Percentiles rank a stretch among this genome's conserved stretches.
Evolutionary conservation across 1,140 invertebrate genomes (phyloP).

Genomic region (Anoplophora glabripennis): DNA sequence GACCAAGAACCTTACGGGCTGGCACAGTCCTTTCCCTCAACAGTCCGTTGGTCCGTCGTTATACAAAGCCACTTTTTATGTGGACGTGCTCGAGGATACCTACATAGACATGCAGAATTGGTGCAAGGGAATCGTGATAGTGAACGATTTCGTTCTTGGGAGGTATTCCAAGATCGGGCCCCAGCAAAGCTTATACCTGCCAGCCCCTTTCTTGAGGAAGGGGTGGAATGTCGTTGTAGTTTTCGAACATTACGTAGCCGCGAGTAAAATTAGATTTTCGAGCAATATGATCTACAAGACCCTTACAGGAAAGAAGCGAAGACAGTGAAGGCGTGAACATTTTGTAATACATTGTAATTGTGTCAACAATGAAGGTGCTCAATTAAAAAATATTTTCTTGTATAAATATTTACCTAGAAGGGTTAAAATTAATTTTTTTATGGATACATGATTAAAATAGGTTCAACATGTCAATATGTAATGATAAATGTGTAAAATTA

Average conservation of each 20-base stretch:
- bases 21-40: slow-evolving; percentile 41
- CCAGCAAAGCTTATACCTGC: slow-evolving; percentile 57
- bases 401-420: no score
- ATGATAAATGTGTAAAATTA: no score
- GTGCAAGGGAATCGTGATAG: slow-evolving; percentile 58
- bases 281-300: neutral
- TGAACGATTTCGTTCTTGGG: slow-evolving; percentile 65
- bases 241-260: slow-evolving; percentile 42
- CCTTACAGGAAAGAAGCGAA: neutral
- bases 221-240: slow-evolving; percentile 51
- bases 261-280: slow-evolving; percentile 20
- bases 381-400: no score
- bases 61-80: slow-evolving; percentile 34
- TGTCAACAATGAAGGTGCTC: no score
- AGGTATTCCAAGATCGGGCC: slow-evolving; percentile 58
- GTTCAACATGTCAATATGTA: no score
- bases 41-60: slow-evolving; percentile 37
- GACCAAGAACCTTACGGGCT: slow-evolving; percentile 44
- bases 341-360: no score
- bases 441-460: no score
- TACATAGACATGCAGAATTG: slow-evolving; percentile 50
- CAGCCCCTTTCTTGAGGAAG: slow-evolving; percentile 53
- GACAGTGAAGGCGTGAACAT: no score
- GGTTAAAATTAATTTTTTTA: no score
- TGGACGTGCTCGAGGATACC: slow-evolving; percentile 30